Base-by-base conservation (phyloP, 2,888 invertebrate species). In the Mamestra brassicae region DNA sequence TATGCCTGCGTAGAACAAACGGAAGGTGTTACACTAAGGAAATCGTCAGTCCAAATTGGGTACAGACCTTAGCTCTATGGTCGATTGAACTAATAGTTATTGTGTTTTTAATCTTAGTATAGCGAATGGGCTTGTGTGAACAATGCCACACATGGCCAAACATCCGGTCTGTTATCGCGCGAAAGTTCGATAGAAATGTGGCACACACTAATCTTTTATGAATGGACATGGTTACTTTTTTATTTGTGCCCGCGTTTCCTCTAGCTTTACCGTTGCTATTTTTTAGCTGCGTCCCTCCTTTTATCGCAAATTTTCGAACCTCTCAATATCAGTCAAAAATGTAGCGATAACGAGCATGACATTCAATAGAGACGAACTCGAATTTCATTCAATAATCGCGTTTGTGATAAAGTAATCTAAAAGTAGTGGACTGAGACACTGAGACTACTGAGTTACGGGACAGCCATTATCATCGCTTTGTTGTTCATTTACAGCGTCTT, bases 111-210 rank as follows among this genome's bases (percentile, higher is more conserved):
- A 84, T 83, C 81, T 86, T 77, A 79, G 83, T 85, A 84, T 75
- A 83, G 87, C 90, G 87, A 90, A 89, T 90, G 88, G 86, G 87
- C 83, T 80, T 86, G 80, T 89, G 85, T 82, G 91, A 93, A 95
- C 95, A 95, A 95, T 95, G 90, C 92, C 91, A 92, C 93, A 93
- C 92, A 91, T 91, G 90, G 90, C 89, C 92, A 95, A 95, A 95
- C 95, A 95, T 95, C 95, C 95, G 95, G 94, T 87, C 83, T 83
- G 92, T 93, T 95, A 95, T 95, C 95, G 92, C 88, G 87, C 85
- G 90, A 92, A 91, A 92, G 90, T 94, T 92, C 88, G 89, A 92
- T 90, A 90, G 90, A 91, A 92, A 91, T 89, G 86, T 82, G 80
- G 80, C 82, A 89, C 87, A 85, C 86, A 89, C 89, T 89, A 92